Conservation (phyloP, 2,113 vertebrate species). For the Lophotis ruficrista region DNA sequence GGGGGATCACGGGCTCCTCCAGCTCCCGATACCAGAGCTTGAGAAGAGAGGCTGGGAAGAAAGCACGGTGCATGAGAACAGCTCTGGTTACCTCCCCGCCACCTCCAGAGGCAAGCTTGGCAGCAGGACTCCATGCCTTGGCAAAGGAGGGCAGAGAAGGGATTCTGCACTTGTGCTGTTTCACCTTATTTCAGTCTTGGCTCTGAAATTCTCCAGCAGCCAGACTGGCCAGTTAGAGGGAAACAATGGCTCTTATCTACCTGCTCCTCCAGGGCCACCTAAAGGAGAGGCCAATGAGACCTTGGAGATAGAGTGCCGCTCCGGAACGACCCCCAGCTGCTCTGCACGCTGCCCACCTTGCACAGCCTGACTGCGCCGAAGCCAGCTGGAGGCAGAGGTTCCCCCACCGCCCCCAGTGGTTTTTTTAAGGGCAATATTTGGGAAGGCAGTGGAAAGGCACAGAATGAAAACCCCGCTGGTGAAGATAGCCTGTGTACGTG, state of each 20-base stretch:
- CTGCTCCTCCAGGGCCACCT: background rate
- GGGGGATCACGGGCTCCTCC: constrained; percentile 90
- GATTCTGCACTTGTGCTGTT: background rate
- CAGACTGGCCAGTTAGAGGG: background rate
- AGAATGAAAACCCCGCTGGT: background rate
- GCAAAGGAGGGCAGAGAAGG: background rate
- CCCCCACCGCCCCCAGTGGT: background rate
- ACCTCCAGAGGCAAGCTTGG: background rate
- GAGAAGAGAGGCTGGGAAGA: constrained; percentile 83
- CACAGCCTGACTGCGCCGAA: background rate
- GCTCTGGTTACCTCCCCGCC: background rate
- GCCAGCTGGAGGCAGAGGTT: background rate
- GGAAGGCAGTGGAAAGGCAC: background rate
- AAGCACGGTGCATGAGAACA: background rate
- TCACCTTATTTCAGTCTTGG: background rate
- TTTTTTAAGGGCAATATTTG: background rate
- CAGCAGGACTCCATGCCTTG: background rate
- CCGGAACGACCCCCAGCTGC: background rate
- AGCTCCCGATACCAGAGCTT: constrained; percentile 92
- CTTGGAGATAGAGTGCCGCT: background rate
- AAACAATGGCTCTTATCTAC: background rate
- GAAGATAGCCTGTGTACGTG: accelerated
- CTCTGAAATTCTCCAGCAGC: background rate
- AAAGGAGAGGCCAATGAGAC: background rate
- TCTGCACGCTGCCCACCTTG: background rate